Percentiles rank a stretch among this genome's conserved stretches.
Evolutionary conservation across 2,797 vertebrate species (phyloP).

Genomic region (Chanos chanos): DNA sequence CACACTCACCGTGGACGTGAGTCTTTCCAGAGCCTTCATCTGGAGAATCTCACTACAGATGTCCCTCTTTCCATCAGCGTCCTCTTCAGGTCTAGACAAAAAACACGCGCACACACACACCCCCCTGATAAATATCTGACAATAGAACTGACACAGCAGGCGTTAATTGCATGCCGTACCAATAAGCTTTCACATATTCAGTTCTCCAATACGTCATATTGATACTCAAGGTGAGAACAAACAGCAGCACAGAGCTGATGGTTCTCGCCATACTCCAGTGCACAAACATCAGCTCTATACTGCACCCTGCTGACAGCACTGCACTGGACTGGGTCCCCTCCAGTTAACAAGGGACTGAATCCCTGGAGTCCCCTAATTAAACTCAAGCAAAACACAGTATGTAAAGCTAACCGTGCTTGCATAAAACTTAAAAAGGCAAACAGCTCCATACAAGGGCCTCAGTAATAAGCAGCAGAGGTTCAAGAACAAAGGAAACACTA

Average conservation of each 20-base stretch:
- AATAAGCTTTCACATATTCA: no score
- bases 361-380: no score
- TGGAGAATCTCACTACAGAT: slow-evolving; percentile 87
- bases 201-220: no score
- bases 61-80: slow-evolving; percentile 82
- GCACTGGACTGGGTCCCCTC: background rate
- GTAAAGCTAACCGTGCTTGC: background rate
- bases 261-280: no score
- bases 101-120: slow-evolving; percentile 26
- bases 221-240: no score
- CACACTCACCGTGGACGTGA: slow-evolving; percentile 87
- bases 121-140: background rate
- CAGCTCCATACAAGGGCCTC: background rate
- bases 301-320: slow-evolving; percentile 55
- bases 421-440: background rate
- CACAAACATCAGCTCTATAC: slow-evolving; percentile 39
- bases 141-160: background rate
- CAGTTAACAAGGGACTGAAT: no score
- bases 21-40: slow-evolving; percentile 85
- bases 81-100: slow-evolving; percentile 68
- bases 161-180: no score
- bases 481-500: no score
- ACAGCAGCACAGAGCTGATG: no score
- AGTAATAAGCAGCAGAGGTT: slow-evolving; percentile 8
- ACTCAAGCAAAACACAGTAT: no score